These are phyloP conservation scores for Daptonema setosum DNA, from an alignment of 2,888 invertebrate species.

Conservation along the genomic window DNA sequence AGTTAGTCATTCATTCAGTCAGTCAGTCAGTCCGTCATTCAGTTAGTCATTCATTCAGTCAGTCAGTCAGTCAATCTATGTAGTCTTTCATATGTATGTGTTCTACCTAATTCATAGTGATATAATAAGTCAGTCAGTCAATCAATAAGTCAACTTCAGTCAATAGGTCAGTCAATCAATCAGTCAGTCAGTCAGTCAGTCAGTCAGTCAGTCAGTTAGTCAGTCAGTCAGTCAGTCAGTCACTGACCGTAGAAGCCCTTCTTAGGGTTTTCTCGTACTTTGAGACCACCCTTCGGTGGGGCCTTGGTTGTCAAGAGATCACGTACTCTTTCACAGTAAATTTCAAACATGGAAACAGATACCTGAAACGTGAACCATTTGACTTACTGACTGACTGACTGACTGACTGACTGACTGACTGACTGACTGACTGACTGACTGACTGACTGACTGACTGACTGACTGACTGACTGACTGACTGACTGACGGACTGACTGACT, in stretches of 20 bases:
- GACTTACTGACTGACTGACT: conserved; percentile 7
- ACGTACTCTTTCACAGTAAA: conserved; percentile 36
- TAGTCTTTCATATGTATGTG: conserved; percentile 5
- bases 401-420: no score
- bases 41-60: conserved; percentile 1
- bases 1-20: no score
- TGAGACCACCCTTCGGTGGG: conserved; percentile 31
- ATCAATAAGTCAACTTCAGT: no score
- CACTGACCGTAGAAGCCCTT: conserved; percentile 37
- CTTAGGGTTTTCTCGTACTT: conserved; percentile 37
- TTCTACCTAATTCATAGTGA: no score
- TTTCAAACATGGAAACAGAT: conserved; percentile 38
- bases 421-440: conserved; percentile 8
- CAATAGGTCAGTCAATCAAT: no score
- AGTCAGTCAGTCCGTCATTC: neutral
- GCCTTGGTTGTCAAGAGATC: conserved; percentile 18
- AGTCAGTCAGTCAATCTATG: no score
- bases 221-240: no score
- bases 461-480: conserved; percentile 29
- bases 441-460: conserved; percentile 19
- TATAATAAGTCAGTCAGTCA: no score
- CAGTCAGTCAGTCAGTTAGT: no score
- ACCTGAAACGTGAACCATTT: no score
- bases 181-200: no score
- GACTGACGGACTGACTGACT: no score